Conservation (phyloP, 1,140 invertebrate species). For the Trissolcus basalis region DNA sequence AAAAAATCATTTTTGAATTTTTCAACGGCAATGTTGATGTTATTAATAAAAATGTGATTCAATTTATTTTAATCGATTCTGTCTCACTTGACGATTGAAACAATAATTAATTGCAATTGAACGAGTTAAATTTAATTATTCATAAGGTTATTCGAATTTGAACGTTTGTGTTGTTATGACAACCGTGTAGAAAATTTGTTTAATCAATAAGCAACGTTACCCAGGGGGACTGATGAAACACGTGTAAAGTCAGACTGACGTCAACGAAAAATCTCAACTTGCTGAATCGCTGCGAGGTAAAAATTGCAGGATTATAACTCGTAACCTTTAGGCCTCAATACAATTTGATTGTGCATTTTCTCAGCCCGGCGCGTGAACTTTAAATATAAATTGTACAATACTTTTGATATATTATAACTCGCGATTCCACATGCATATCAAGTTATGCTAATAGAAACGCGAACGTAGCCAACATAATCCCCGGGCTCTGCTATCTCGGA, state of each 20-base stretch:
- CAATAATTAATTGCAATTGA: too few species aligned
- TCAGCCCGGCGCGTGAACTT: background rate
- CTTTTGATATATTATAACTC: conserved; percentile 35
- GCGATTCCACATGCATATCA: conserved; percentile 27
- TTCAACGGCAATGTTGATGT: too few species aligned
- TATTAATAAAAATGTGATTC: too few species aligned
- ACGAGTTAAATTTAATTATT: background rate
- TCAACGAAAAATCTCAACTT: too few species aligned
- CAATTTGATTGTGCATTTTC: conserved; percentile 8
- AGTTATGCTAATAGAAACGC: conserved; percentile 34
- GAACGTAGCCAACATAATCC: conserved; percentile 23
- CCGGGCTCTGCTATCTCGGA: conserved; percentile 14
- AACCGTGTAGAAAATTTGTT: conserved; percentile 30
- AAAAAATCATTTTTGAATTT: too few species aligned
- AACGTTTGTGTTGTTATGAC: conserved; percentile 11
- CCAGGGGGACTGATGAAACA: conserved; percentile 7
- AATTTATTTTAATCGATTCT: too few species aligned
- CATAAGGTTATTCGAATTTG: conserved; percentile 12
- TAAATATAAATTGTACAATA: conserved; percentile 32
- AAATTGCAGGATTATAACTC: conserved; percentile 4
- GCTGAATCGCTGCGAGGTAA: conserved; percentile 24
- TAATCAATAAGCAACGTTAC: conserved; percentile 51
- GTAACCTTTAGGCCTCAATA: conserved; percentile 25
- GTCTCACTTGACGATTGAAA: too few species aligned
- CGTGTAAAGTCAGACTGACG: conserved; percentile 13